phyloP scores from a whole-genome alignment of 35 echinoderm and acorn worm genomes.

The Heliocidaris erythrogramma region DNA sequence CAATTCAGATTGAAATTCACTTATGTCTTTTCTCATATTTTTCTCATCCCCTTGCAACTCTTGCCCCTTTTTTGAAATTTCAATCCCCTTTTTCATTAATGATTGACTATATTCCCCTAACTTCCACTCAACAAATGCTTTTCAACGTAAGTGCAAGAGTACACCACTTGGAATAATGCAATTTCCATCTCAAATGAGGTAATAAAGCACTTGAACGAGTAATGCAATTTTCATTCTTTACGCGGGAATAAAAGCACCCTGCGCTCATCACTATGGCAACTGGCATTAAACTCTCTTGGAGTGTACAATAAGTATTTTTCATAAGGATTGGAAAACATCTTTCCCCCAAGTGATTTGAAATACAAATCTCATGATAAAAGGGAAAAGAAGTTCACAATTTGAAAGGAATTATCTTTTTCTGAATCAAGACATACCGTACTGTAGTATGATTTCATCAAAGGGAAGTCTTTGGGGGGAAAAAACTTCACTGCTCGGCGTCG shows the following conservation, averaged over 20 bases:
- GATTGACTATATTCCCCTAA: not conserved
- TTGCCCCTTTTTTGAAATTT: too few species aligned
- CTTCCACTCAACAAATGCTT: not conserved
- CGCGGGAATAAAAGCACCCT: not conserved
- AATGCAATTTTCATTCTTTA: slow-evolving; percentile 18
- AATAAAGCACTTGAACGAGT: not conserved
- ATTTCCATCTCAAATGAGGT: not conserved
- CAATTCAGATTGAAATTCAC: too few species aligned
- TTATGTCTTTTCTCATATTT: too few species aligned
- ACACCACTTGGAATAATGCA: not conserved
- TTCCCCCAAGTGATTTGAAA: not conserved
- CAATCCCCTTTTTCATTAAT: not conserved
- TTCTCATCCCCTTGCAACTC: too few species aligned
- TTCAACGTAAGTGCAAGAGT: not conserved
- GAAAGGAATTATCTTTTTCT: not conserved
- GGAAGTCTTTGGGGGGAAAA: too few species aligned
- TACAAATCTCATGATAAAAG: not conserved
- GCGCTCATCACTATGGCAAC: not conserved
- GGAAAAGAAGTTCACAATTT: not conserved
- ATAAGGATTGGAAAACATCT: not conserved
- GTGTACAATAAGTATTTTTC: not conserved
- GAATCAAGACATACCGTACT: not conserved
- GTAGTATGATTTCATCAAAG: too few species aligned
- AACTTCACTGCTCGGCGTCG: too few species aligned
- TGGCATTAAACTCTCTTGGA: not conserved